Percentiles rank a stretch among this genome's conserved stretches.
Conservation (phyloP, 1,140 invertebrate species). For the Anastrepha obliqua region DNA sequence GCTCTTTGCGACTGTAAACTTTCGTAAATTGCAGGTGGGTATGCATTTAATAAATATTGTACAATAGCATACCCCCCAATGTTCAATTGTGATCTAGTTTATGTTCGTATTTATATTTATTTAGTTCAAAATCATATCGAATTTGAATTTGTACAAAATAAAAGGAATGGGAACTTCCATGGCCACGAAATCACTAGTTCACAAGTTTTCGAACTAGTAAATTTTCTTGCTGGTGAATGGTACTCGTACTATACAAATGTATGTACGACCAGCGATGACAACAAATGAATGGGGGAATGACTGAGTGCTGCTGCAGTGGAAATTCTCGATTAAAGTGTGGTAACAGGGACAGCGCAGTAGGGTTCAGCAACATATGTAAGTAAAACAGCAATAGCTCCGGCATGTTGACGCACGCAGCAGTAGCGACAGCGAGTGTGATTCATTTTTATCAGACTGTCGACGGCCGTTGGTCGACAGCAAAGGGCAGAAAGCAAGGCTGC, state of each 20-base stretch:
- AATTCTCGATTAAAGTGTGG: constrained; percentile 35
- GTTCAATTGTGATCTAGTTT: too few relatives aligned
- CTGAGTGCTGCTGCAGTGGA: constrained; percentile 27
- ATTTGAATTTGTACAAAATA: too few relatives aligned
- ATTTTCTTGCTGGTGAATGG: background rate
- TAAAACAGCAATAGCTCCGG: constrained; percentile 12
- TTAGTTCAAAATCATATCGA: too few relatives aligned
- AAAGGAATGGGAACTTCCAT: too few relatives aligned
- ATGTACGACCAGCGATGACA: background rate
- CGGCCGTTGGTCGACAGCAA: background rate
- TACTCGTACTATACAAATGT: background rate
- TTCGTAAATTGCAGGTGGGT: too few relatives aligned
- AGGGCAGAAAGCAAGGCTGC: background rate
- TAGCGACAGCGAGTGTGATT: constrained; percentile 33
- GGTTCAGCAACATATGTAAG: background rate
- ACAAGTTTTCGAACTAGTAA: too few relatives aligned
- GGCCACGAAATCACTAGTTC: too few relatives aligned
- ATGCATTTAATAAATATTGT: too few relatives aligned
- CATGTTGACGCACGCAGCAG: background rate
- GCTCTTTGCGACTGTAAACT: too few relatives aligned
- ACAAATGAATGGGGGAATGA: constrained; percentile 34
- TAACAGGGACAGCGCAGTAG: constrained; percentile 7
- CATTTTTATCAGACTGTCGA: constrained; percentile 34
- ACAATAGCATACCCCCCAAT: too few relatives aligned
- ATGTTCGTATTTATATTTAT: too few relatives aligned